Evolutionary conservation across 2,797 vertebrate genomes (phyloP), one percentile per base, ranked within the genome.

Genomic region (Eulemur mongoz): DNA sequence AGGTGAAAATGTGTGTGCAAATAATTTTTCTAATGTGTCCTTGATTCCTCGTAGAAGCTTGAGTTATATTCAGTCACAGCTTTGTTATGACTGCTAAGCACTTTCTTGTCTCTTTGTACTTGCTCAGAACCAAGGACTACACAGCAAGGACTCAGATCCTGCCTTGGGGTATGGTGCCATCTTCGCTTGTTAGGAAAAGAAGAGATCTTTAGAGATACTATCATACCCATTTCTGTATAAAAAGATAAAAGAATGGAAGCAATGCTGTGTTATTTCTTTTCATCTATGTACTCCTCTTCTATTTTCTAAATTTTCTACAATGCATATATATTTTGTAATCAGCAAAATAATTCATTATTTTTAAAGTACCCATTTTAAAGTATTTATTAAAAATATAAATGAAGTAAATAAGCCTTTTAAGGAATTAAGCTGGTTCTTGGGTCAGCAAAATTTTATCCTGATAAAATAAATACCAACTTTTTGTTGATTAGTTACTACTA

Each of bases 61-160:
- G 63, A 52, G 10, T 90, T 2, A 3, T 50, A 15, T 38, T 90
- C 25, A 18, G 22, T 89, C 85, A 38, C 25, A 57, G 59, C 94
- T 96, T 91, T 93, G 70, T 96, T 81, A 76, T 78, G 80, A 94
- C 75, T 75, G 69, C 84, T 65, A 40, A 75, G 61, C 30, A 59
- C 50, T 93, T 69, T 89, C 61, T 79, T 85, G 35, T 93, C 69
- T 91, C 72, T 88, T 90, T 88, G 35, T 63, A 61, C 38, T 84
- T 91, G 17, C 86, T 87, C 67, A 91, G 40, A 79, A 76, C 38
- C 82, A 86, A 81, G 67, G n/a, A 69, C 92, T 90, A 0, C 57
- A 13, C 25, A 80, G 9, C 48, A 75, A 93, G 48, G 48, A 86
- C 79, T 89, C 75, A 52, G 27, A 83, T 59, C 45, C 43, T 54